phyloP scores from a whole-genome alignment of 2,888 invertebrate species.

The Deilephila porcellus region DNA sequence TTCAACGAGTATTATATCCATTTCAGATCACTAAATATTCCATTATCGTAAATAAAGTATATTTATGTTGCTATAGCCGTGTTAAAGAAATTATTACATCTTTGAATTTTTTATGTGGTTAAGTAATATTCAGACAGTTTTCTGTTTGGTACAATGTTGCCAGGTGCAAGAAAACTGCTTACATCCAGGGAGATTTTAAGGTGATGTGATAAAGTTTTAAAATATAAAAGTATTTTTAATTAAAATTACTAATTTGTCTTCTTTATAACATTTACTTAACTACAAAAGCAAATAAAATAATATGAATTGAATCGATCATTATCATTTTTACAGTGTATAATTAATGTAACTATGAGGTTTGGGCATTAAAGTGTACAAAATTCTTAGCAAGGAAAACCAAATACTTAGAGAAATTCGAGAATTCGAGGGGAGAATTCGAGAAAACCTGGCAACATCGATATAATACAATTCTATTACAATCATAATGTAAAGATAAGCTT shows the following conservation, averaged over 20 bases:
- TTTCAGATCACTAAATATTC: not conserved
- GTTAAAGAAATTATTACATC: slow-evolving; percentile 8
- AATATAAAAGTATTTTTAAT: too few species aligned
- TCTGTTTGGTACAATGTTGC: not conserved
- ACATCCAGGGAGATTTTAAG: too few species aligned
- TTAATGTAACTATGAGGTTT: too few species aligned
- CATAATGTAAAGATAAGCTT: slow-evolving; percentile 14
- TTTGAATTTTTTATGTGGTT: not conserved
- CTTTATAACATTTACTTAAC: too few species aligned
- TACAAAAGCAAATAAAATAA: too few species aligned
- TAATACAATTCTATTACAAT: not conserved
- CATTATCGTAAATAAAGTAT: not conserved
- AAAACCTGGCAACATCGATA: slow-evolving; percentile 1
- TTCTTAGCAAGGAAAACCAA: too few species aligned
- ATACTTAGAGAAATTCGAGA: not conserved
- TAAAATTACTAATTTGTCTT: too few species aligned
- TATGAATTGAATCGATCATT: too few species aligned
- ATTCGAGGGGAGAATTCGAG: not conserved
- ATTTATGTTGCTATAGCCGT: not conserved
- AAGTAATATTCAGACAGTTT: slow-evolving; percentile 3
- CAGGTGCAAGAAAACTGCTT: too few species aligned
- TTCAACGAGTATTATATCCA: not conserved
- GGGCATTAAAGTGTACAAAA: too few species aligned
- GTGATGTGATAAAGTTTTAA: too few species aligned
- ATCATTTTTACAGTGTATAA: too few species aligned